phyloP scores from a whole-genome alignment of 1,140 invertebrate genomes.

The Bombus vancouverensis region DNA sequence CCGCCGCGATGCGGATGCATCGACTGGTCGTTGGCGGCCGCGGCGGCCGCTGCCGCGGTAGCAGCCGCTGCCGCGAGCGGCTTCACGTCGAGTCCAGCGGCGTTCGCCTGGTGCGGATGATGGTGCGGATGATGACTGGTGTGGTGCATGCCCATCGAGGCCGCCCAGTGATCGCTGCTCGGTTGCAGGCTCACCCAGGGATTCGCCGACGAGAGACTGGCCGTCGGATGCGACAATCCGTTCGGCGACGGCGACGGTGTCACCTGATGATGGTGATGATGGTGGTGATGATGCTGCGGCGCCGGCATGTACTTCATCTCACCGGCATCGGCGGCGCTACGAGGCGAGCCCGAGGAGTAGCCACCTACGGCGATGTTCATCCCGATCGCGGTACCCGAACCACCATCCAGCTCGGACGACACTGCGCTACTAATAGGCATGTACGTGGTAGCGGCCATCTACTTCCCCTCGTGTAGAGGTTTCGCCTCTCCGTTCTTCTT shows the following conservation, averaged over 20 bases:
- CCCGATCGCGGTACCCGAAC: slow-evolving; percentile 88
- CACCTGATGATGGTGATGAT: slow-evolving; percentile 88
- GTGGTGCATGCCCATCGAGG: slow-evolving; percentile 84
- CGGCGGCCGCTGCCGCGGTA: slow-evolving; percentile 76
- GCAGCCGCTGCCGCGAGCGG: slow-evolving; percentile 83
- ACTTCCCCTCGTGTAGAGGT: slow-evolving; percentile 74
- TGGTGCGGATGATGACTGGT: slow-evolving; percentile 86
- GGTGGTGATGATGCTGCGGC: slow-evolving; percentile 89
- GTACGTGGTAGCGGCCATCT: slow-evolving; percentile 93
- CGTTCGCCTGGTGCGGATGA: slow-evolving; percentile 84
- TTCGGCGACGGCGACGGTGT: slow-evolving; percentile 86
- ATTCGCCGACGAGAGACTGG: slow-evolving; percentile 85
- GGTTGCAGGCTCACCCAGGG: slow-evolving; percentile 93
- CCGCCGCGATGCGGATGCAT: slow-evolving; percentile 81
- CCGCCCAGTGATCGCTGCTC: slow-evolving; percentile 90
- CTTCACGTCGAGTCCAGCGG: slow-evolving; percentile 86
- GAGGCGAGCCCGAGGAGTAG: slow-evolving; percentile 89
- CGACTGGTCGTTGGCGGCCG: slow-evolving; percentile 82
- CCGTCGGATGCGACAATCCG: slow-evolving; percentile 86
- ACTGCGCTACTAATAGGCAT: slow-evolving; percentile 90
- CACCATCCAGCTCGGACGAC: slow-evolving; percentile 88
- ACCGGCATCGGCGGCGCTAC: slow-evolving; percentile 89
- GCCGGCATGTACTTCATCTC: slow-evolving; percentile 97
- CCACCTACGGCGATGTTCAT: slow-evolving; percentile 87
- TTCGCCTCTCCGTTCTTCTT: slow-evolving; percentile 2